These are phyloP conservation scores for Hydrozoanthus gracilis DNA, from an alignment of 92 coral and sea anemone genomes.

Conservation along the genomic window DNA sequence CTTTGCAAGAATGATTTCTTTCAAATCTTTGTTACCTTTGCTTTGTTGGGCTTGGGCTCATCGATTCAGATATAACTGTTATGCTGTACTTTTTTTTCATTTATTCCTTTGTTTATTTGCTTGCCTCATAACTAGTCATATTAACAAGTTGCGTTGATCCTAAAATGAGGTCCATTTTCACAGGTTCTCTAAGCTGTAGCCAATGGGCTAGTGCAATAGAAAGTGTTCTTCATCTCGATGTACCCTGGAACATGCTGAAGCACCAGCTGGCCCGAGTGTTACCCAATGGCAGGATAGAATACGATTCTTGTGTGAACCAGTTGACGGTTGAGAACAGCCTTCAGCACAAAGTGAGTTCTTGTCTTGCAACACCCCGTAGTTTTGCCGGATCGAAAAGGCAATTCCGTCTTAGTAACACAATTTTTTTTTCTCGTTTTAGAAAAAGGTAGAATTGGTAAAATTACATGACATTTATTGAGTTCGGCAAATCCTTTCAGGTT, in stretches of 20 bases:
- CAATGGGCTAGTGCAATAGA: conserved; percentile 92
- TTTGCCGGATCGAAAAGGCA: no score
- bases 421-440: not conserved
- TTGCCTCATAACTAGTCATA: not conserved
- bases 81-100: no score
- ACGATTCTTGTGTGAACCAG: conserved; percentile 83
- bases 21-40: no score
- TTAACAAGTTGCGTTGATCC: no score
- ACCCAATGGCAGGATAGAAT: conserved; percentile 89
- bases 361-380: not conserved
- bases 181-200: conserved; percentile 78
- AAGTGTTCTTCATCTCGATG: conserved; percentile 78
- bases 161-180: not conserved
- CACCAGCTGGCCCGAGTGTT: conserved; percentile 77
- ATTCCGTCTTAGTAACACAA: not conserved
- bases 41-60: no score
- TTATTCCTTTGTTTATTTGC: not conserved
- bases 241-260: conserved; percentile 95
- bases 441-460: no score
- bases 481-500: no score
- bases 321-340: conserved; percentile 78
- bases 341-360: conserved; percentile 60
- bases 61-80: no score
- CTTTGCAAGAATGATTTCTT: no score
- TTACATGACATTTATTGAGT: no score